phyloP scores from a whole-genome alignment of 2,797 vertebrate genomes.

The Leucoraja ocellata region DNA sequence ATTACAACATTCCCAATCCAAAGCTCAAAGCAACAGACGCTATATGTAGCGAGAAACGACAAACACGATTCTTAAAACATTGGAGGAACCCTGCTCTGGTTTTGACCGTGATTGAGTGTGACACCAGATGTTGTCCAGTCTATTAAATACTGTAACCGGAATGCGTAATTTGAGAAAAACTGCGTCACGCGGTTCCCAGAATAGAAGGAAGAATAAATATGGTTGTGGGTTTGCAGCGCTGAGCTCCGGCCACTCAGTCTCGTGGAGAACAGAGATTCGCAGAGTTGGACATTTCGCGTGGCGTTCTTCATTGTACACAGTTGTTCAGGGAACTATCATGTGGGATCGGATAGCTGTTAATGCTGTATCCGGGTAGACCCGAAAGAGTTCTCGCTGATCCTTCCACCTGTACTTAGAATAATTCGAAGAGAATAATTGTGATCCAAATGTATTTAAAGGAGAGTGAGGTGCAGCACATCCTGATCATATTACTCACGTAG shows the following conservation, averaged over 20 bases:
- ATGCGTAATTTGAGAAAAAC: constrained; percentile 47
- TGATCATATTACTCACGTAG: not conserved
- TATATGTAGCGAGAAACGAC: not conserved
- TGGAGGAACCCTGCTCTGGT: not conserved
- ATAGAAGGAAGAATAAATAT: constrained; percentile 71
- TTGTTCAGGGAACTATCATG: not conserved
- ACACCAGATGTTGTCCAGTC: not conserved
- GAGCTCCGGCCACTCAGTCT: constrained; percentile 24
- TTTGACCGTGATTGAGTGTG: not conserved
- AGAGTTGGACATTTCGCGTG: not conserved
- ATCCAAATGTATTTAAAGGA: not conserved
- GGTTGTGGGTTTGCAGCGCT: constrained; percentile 61
- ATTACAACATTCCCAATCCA: not conserved
- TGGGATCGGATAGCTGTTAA: not conserved
- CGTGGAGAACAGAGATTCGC: not conserved
- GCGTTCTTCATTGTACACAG: not conserved
- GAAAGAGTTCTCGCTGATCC: not conserved
- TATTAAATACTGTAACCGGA: not conserved
- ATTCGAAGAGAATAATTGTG: not conserved
- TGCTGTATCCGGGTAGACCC: no score
- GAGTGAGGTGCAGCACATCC: not conserved
- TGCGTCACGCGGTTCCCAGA: constrained; percentile 64
- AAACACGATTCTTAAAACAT: not conserved
- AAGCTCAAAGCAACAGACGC: not conserved
- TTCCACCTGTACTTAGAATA: not conserved